phyloP scores from a whole-genome alignment of 2,797 vertebrate species.

The Pristis pectinata region DNA sequence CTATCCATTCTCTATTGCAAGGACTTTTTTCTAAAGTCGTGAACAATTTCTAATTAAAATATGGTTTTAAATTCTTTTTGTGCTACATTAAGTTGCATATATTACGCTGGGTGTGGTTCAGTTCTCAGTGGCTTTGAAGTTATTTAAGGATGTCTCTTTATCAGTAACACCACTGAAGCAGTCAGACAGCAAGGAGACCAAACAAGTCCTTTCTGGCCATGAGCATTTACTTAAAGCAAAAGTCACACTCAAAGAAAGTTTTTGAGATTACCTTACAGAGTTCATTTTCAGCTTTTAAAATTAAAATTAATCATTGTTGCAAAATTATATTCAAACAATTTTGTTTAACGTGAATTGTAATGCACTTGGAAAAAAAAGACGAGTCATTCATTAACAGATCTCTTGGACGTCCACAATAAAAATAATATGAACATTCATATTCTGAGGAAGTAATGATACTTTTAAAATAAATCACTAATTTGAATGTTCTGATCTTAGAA shows the following conservation, averaged over 20 bases:
- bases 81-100: background rate
- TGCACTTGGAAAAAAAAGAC: background rate
- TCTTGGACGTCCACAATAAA: background rate
- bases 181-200: background rate
- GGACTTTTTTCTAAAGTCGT: background rate
- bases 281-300: background rate
- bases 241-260: background rate
- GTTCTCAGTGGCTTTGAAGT: background rate
- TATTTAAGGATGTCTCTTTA: background rate
- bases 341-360: background rate
- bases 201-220: background rate
- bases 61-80: background rate
- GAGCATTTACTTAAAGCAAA: background rate
- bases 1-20: background rate
- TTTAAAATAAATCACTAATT: background rate
- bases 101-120: background rate
- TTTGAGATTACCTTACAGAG: background rate
- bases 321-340: background rate
- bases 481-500: background rate
- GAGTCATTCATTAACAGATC: background rate
- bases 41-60: background rate
- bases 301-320: background rate
- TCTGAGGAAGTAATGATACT: background rate
- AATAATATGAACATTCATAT: background rate
- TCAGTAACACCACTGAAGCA: background rate